Conservation (phyloP, 2,888 invertebrate genomes). For the Sarcophaga subvicina region DNA sequence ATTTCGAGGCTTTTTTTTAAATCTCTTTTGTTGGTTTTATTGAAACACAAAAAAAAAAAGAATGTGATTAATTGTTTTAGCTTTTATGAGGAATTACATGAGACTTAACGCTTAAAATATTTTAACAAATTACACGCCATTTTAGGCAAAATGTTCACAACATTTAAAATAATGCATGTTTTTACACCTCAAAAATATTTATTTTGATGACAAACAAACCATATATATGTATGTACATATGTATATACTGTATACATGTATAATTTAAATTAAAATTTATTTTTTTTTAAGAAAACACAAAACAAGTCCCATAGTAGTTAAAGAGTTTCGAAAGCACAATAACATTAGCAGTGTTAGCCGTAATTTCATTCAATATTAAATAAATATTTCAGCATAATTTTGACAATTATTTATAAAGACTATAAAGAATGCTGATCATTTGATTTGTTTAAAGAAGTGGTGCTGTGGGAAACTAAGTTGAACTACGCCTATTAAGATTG, state of each 20-base stretch:
- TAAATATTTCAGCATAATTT: no score
- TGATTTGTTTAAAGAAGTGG: no score
- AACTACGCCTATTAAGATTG: no score
- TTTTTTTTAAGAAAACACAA: no score
- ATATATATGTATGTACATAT: background rate
- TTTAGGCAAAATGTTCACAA: conserved; percentile 47
- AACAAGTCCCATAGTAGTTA: no score
- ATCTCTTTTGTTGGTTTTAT: background rate
- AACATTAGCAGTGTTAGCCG: background rate
- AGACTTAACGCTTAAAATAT: conserved; percentile 40
- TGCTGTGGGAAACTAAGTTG: no score
- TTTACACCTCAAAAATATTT: conserved; percentile 14
- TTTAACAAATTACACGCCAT: conserved; percentile 50
- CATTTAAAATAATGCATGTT: conserved; percentile 33
- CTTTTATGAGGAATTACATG: conserved; percentile 57
- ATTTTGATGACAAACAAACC: background rate
- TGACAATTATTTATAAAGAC: no score
- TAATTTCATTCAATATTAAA: background rate
- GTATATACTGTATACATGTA: background rate
- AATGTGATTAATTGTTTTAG: conserved; percentile 61
- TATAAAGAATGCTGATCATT: no score
- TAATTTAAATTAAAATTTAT: no score
- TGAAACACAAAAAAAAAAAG: background rate
- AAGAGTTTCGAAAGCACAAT: no score
- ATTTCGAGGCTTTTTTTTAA: conserved; percentile 6